Evolutionary conservation across 2,113 vertebrate genomes (phyloP).

Genomic region (Mobula hypostoma): DNA sequence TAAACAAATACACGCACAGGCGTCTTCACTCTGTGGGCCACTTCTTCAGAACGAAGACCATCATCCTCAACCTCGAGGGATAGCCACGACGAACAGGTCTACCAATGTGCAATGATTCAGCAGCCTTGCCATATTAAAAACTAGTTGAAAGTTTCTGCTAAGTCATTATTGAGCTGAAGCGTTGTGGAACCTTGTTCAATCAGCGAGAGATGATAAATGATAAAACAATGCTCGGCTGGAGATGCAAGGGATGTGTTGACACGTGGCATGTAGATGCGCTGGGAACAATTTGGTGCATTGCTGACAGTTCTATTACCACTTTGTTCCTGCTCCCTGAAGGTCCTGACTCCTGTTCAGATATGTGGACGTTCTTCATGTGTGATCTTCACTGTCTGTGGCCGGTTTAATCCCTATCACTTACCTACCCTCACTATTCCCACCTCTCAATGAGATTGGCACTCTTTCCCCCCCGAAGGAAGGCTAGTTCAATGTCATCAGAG

Average conservation of each 20-base stretch:
- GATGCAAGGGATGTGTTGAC: neutral
- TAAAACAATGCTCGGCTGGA: neutral
- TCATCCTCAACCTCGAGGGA: too few relatives aligned
- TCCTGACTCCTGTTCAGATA: neutral
- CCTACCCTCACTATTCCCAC: too few relatives aligned
- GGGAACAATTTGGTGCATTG: neutral
- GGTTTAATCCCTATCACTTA: neutral
- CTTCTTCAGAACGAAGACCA: too few relatives aligned
- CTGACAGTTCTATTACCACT: neutral
- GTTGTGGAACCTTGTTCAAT: neutral
- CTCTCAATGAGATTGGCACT: neutral
- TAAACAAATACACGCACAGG: too few relatives aligned
- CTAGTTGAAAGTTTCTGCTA: neutral
- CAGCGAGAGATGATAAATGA: neutral
- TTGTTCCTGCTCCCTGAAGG: neutral
- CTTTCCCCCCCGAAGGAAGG: neutral
- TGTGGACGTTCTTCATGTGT: neutral
- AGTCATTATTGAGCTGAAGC: neutral
- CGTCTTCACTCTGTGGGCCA: too few relatives aligned
- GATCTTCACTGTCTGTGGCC: neutral
- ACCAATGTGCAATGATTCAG: neutral
- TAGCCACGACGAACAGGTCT: neutral
- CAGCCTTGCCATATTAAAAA: neutral
- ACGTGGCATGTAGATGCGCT: neutral
- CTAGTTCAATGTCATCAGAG: neutral